Evolutionary conservation across 2,888 invertebrate genomes (phyloP).

Genomic region (Eupithecia insigniata): DNA sequence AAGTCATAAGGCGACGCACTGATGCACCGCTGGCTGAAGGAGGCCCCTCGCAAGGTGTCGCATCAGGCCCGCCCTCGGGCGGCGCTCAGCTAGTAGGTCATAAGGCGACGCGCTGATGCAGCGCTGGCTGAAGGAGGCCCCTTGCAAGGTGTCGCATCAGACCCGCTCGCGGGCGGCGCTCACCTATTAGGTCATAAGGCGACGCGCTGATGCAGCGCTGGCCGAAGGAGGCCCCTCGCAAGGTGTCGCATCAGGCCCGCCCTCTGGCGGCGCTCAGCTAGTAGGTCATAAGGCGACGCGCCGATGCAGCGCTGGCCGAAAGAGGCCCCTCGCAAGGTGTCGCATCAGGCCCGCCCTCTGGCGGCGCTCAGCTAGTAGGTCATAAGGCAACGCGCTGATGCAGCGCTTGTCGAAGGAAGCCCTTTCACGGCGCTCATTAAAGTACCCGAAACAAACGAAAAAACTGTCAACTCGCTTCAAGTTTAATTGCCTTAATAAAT

Average conservation of each 20-base stretch:
- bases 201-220: background rate
- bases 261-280: slow-evolving; percentile 53
- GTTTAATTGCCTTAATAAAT: slow-evolving; percentile 83
- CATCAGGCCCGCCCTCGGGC: no score
- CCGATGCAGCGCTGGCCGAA: background rate
- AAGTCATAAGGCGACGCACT: no score
- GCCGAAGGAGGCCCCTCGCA: slow-evolving; percentile 22
- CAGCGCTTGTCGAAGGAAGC: slow-evolving; percentile 16
- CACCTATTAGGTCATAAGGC: background rate
- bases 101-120: no score
- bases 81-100: background rate
- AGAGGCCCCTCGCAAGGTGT: slow-evolving; percentile 34
- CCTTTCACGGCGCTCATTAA: slow-evolving; percentile 77
- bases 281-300: background rate
- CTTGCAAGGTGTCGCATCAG: no score
- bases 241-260: slow-evolving; percentile 55
- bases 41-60: no score
- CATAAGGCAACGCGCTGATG: background rate
- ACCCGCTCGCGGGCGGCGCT: no score
- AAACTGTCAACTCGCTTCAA: slow-evolving; percentile 79
- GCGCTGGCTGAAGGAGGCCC: no score
- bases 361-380: slow-evolving; percentile 36
- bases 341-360: slow-evolving; percentile 62
- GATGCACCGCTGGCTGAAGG: no score
- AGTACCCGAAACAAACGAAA: slow-evolving; percentile 77